Evolutionary conservation across 2,797 vertebrate genomes (phyloP).

Genomic region (Rhinoraja longicauda): DNA sequence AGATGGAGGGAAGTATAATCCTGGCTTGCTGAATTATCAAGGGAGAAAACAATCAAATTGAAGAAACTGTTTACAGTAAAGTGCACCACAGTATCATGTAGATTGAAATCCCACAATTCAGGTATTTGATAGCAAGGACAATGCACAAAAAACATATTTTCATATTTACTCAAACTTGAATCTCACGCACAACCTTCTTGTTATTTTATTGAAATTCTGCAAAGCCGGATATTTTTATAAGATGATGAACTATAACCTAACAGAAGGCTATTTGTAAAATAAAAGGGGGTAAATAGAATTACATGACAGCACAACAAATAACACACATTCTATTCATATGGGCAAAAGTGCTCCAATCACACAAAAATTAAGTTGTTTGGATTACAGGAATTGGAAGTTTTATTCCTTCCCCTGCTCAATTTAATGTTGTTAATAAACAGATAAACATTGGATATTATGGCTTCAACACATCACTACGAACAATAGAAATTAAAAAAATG

Average conservation of each 20-base stretch:
- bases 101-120: not conserved
- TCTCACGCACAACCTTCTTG: not conserved
- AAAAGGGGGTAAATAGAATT: not conserved
- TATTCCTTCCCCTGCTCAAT: not conserved
- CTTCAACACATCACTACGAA: not conserved
- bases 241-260: not conserved
- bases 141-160: no score
- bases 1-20: not conserved
- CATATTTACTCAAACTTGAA: not conserved
- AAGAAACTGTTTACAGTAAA: not conserved
- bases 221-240: not conserved
- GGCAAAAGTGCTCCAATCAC: no score
- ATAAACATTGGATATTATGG: not conserved
- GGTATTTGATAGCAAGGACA: not conserved
- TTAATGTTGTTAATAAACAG: not conserved
- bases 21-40: not conserved
- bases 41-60: not conserved
- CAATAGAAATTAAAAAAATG: conserved; percentile 19
- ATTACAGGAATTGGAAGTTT: not conserved
- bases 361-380: not conserved
- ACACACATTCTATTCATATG: not conserved
- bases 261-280: not conserved
- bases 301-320: not conserved
- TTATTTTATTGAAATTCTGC: not conserved
- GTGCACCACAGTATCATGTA: not conserved